Evolutionary conservation across 1,140 invertebrate species (phyloP), one percentile per base, ranked within the genome.

Genomic region (Diorhabda carinulata): DNA sequence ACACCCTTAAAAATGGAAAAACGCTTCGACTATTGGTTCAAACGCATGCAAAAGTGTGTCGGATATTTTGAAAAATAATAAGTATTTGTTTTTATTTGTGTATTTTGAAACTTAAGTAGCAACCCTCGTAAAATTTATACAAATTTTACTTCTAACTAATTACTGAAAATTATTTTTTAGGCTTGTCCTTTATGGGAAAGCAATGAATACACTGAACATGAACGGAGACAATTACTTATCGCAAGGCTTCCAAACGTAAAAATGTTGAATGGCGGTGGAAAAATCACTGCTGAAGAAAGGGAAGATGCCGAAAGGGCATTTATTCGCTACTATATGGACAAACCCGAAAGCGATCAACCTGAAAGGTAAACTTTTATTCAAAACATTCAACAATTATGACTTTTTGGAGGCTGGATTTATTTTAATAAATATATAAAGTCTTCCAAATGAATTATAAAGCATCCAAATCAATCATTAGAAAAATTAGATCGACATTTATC

Each of bases 231-330:
- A 78, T 83, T 96, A 52, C 80, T 96, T 45, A 93, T 98, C 66
- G 95, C 95, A 2, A 85, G 95, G 66, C 82, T 97, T 66, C 94
- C 94, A 57, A 92, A 92, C 78, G 89, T 97, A 40, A 85, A 87
- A 71, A 92, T 90, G 61, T 82, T 98, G 7, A 98, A 97, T 83
- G 93, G 93, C 61, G 95, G 95, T 25, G 94, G 94, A 58, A 86
- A 87, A 43, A 93, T 97, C 74, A 88, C 88, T 44, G 85, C 85
- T 0, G 90, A 94, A 74, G 94, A 97, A 79, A 85, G 95, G 67
- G 93, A 96, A 81, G 92, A 95, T 78, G 92, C 95, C n/a, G 95
- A 98, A 79, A 84, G 95, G 68, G 93, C 94, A 73, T 97, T 97
- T 82, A 94, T 98, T 72, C 85, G 95, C 62, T 91, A 94, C 79